Conservation (phyloP, 2,797 vertebrate species). For the Xenopus petersii region DNA sequence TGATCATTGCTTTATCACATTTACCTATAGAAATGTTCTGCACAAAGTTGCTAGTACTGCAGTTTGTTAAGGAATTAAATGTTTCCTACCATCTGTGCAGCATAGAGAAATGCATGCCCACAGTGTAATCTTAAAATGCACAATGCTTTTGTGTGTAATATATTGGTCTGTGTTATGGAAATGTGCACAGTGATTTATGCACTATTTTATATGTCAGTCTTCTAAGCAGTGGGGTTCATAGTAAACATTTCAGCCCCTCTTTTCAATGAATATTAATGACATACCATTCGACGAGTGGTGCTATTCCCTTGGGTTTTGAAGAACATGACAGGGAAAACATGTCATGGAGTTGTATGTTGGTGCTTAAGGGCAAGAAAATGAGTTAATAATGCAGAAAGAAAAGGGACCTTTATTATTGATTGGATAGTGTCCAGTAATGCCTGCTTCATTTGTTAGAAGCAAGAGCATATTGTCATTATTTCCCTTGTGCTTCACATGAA, state of each 20-base stretch:
- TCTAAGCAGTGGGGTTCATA: conserved; percentile 14
- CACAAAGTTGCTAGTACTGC: too few species aligned
- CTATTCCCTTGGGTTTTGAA: conserved; percentile 21
- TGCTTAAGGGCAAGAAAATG: conserved; percentile 15
- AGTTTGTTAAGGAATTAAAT: too few species aligned
- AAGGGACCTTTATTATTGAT: conserved; percentile 14
- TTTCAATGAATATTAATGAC: conserved; percentile 39
- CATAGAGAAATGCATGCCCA: too few species aligned
- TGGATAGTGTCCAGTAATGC: conserved; percentile 9
- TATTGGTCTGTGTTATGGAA: too few species aligned
- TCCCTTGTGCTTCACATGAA: conserved; percentile 2
- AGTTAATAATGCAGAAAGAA: conserved; percentile 25
- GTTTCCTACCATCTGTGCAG: too few species aligned
- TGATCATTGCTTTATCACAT: too few species aligned
- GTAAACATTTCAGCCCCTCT: background rate
- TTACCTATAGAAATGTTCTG: too few species aligned
- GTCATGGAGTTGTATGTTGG: conserved; percentile 12
- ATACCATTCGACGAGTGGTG: conserved; percentile 2
- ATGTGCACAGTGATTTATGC: background rate
- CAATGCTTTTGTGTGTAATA: too few species aligned
- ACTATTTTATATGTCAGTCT: background rate
- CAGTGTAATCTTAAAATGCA: too few species aligned
- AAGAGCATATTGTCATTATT: conserved; percentile 23
- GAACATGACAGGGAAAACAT: conserved; percentile 10
- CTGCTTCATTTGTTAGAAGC: conserved; percentile 12